A percentile compares a stretch with the other conserved stretches of the same genome.
phyloP scores from a whole-genome alignment of 2,113 vertebrate genomes.

The Turdus rufiventris region DNA sequence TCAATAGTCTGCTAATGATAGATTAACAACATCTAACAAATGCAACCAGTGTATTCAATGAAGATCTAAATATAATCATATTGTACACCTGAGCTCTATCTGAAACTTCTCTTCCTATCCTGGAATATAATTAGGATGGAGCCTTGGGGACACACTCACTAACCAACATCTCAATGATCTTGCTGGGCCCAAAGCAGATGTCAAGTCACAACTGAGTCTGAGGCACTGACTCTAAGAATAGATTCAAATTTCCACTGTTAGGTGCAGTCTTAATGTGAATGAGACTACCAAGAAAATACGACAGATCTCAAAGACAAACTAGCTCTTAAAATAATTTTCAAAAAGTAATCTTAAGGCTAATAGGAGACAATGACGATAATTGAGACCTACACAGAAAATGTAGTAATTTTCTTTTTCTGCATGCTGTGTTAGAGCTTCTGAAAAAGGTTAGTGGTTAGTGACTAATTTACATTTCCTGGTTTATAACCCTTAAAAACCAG shows the following conservation, averaged over 20 bases:
- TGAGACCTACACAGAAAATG: not conserved
- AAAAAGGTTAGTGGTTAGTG: not conserved
- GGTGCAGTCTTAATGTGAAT: not conserved
- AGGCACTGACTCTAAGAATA: not conserved
- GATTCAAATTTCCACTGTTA: not conserved
- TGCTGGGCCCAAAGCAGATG: not conserved
- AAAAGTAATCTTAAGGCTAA: not conserved
- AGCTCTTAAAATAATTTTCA: not conserved
- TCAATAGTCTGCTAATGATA: not conserved
- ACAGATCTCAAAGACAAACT: not conserved
- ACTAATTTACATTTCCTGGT: not conserved
- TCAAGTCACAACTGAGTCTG: not conserved
- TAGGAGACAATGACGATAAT: not conserved
- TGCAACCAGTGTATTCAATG: not conserved
- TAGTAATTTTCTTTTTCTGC: not conserved
- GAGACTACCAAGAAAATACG: not conserved
- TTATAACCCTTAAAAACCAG: not conserved
- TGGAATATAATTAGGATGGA: not conserved
- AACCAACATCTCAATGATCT: not conserved
- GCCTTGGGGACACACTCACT: not conserved
- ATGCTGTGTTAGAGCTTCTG: not conserved
- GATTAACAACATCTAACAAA: not conserved
- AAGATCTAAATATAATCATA: not conserved
- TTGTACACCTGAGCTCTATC: not conserved
- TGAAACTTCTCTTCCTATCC: not conserved